Base-by-base conservation (phyloP, 2,113 vertebrate genomes). In the Datnioides undecimradiatus region DNA sequence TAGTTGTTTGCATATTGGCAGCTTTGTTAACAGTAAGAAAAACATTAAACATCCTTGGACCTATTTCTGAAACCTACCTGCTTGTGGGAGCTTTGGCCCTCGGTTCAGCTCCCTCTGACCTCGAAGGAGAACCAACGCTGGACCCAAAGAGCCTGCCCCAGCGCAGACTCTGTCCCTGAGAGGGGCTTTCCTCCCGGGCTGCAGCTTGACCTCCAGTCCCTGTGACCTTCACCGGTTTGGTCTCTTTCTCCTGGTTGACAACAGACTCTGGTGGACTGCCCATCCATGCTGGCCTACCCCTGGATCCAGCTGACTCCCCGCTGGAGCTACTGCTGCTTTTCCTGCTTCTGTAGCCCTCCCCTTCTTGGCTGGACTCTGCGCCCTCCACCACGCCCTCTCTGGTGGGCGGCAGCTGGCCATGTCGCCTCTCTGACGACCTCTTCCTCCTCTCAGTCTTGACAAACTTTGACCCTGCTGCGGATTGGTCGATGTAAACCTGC, bases 401-500 rank as follows among this genome's bases (percentile, higher is more conserved):
- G 1, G 94, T 92, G 0, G 97, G 97, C 0, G 96, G 96, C 0
- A 73, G 85, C 19, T 91, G 92, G 54, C 82, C 54, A 33, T 86
- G 93, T 58, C 94, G 74, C 13, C 79, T 91, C 34, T 86, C 91
- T 1, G 92, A 86, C 0, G 90, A 94, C 91, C 91, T 96, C 89
- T 93, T 97, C 87, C 96, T 96, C 49, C 90, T 95, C 81, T 96
- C 94, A 7, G 90, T 88, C 77, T 93, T 96, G 13, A 94, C 80
- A 17, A 98, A 96, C 89, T 96, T 96, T 0, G 96, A 95, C 2
- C 95, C 95, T 84, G 97, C 95, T 0, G 94, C 10, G 0, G 97
- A 96, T 33, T 95, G 96, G 55, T 99, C 97, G 0, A 99, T 98
- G 90, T 99, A 99, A 75, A 99, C 97, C 93, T 99, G 98, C 46